Conservation (phyloP, 2,113 vertebrate genomes). For the Bothrops jararaca region DNA sequence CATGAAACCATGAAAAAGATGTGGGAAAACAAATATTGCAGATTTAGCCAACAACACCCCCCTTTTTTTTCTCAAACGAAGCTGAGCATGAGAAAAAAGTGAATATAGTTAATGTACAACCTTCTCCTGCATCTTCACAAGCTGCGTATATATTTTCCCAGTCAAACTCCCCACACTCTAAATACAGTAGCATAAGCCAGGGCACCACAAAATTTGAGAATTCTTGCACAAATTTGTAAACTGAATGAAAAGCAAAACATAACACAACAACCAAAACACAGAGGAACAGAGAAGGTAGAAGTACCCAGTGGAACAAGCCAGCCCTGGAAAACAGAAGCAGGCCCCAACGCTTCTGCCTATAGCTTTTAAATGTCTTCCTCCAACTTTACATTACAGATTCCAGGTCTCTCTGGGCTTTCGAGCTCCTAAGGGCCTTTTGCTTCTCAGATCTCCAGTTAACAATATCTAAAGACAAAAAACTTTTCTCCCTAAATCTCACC, state of each 20-base stretch:
- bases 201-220: background rate
- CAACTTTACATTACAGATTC: background rate
- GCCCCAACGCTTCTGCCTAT: background rate
- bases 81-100: background rate
- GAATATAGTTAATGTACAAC: background rate
- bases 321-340: background rate
- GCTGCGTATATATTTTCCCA: background rate
- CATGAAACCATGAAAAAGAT: background rate
- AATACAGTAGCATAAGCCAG: background rate
- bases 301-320: background rate
- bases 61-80: background rate
- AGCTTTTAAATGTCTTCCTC: background rate
- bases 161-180: background rate
- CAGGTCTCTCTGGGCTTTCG: background rate
- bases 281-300: background rate
- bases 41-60: background rate
- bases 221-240: background rate
- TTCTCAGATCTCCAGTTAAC: background rate
- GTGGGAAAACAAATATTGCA: background rate
- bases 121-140: background rate
- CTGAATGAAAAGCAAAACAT: background rate
- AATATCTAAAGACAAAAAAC: background rate
- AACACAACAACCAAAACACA: background rate
- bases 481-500: background rate
- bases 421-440: background rate